Evolutionary conservation across 2,888 invertebrate species (phyloP).

Genomic region (Ditula angustiorana): DNA sequence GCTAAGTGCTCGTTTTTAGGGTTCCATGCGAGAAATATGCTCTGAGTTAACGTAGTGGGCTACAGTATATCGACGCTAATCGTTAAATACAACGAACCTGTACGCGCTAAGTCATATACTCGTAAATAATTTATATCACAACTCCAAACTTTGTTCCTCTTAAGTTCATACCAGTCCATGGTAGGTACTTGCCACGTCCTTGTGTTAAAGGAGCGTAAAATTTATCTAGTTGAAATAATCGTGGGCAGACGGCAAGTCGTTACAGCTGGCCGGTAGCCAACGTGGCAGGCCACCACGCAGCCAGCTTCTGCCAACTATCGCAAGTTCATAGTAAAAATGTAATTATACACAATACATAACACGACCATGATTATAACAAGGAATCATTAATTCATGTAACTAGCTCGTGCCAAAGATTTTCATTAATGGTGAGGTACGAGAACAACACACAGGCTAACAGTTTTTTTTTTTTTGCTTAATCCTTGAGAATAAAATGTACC

Average conservation of each 20-base stretch:
- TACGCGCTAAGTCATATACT: neutral
- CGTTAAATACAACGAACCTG: neutral
- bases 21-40: too few relatives aligned
- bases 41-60: too few relatives aligned
- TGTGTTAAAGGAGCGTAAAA: slow-evolving; percentile 72
- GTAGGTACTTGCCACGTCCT: slow-evolving; percentile 54
- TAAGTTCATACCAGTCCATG: neutral
- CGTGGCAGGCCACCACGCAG: slow-evolving; percentile 55
- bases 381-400: too few relatives aligned
- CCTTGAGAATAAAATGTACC: too few relatives aligned
- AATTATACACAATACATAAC: slow-evolving; percentile 7
- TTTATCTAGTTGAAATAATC: slow-evolving; percentile 78
- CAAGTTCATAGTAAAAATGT: slow-evolving; percentile 42
- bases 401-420: too few relatives aligned
- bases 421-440: too few relatives aligned
- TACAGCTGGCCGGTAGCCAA: slow-evolving; percentile 71
- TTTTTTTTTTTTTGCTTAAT: too few relatives aligned
- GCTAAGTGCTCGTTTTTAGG: too few relatives aligned
- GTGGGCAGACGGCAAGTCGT: slow-evolving; percentile 61
- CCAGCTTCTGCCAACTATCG: slow-evolving; percentile 51
- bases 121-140: neutral
- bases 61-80: too few relatives aligned
- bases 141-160: neutral
- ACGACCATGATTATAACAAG: neutral
- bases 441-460: too few relatives aligned